These are phyloP conservation scores for Copsychus sechellarum DNA, from an alignment of 2,113 vertebrate genomes.

Conservation along the genomic window DNA sequence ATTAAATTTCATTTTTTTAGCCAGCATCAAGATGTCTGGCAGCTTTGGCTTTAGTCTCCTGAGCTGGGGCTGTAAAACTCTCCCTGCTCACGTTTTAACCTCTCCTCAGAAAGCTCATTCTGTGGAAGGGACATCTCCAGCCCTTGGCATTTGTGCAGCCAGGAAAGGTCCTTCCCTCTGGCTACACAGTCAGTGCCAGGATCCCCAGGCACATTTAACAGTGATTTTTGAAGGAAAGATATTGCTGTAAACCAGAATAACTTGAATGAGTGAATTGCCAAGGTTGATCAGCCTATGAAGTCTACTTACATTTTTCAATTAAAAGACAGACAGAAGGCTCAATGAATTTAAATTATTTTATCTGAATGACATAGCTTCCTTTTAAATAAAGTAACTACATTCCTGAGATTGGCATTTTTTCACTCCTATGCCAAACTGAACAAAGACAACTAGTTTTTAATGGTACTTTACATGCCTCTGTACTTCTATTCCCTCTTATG, in stretches of 20 bases:
- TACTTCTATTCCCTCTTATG: neutral
- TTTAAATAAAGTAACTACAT: neutral
- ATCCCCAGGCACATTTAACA: neutral
- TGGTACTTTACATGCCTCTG: neutral
- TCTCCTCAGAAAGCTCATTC: neutral
- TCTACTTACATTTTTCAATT: slow-evolving; percentile 6
- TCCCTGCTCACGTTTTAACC: neutral
- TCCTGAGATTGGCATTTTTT: neutral
- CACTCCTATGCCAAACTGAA: neutral
- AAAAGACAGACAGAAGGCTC: neutral
- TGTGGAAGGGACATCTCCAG: neutral
- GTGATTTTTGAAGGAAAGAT: neutral
- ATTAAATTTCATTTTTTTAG: neutral
- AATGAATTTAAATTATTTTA: neutral
- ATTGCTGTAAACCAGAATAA: neutral
- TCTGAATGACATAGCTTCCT: neutral
- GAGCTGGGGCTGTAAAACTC: neutral
- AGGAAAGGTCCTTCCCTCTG: neutral
- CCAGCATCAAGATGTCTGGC: neutral
- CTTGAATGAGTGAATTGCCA: neutral
- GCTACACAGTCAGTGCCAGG: neutral
- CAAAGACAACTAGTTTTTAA: neutral
- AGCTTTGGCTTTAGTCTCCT: neutral
- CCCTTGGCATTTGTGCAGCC: fast-evolving
- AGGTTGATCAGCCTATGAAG: neutral